Conservation (phyloP, 1,140 invertebrate genomes). For the Hylaeus anthracinus region DNA sequence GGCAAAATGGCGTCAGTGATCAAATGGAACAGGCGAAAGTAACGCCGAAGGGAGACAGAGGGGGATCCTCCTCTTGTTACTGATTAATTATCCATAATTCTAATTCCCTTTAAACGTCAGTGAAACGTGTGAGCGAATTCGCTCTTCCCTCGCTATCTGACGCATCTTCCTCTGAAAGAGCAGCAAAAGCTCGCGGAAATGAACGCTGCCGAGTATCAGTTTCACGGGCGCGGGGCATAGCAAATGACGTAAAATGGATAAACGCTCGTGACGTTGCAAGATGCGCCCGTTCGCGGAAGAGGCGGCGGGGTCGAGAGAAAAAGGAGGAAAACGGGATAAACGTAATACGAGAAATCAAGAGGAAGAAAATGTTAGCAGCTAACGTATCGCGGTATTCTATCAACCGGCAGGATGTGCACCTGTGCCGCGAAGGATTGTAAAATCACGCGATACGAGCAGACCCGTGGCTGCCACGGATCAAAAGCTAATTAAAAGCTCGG, state of each 20-base stretch:
- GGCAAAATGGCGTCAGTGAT: background rate
- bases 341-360: slow-evolving; percentile 31
- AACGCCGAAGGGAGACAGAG: background rate
- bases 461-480: slow-evolving; percentile 31
- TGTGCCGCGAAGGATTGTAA: slow-evolving; percentile 38
- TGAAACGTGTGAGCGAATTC: slow-evolving; percentile 8
- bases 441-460: slow-evolving; percentile 35
- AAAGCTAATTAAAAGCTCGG: slow-evolving; percentile 49
- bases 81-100: slow-evolving; percentile 41
- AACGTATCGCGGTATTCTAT: slow-evolving; percentile 41
- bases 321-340: slow-evolving; percentile 9
- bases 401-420: slow-evolving; percentile 47
- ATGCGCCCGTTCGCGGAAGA: slow-evolving; percentile 26
- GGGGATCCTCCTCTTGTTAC: slow-evolving; percentile 2
- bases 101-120: slow-evolving; percentile 31
- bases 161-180: background rate
- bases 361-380: slow-evolving; percentile 41
- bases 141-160: slow-evolving; percentile 21
- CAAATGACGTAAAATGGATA: slow-evolving; percentile 58
- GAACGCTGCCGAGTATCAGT: slow-evolving; percentile 52
- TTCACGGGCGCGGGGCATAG: slow-evolving; percentile 38
- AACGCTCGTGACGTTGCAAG: slow-evolving; percentile 51
- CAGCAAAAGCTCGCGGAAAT: slow-evolving; percentile 34
- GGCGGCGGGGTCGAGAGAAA: slow-evolving; percentile 8
- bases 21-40: background rate